phyloP scores from a whole-genome alignment of 1,140 invertebrate species.

The Zaprionus gabonicus region DNA sequence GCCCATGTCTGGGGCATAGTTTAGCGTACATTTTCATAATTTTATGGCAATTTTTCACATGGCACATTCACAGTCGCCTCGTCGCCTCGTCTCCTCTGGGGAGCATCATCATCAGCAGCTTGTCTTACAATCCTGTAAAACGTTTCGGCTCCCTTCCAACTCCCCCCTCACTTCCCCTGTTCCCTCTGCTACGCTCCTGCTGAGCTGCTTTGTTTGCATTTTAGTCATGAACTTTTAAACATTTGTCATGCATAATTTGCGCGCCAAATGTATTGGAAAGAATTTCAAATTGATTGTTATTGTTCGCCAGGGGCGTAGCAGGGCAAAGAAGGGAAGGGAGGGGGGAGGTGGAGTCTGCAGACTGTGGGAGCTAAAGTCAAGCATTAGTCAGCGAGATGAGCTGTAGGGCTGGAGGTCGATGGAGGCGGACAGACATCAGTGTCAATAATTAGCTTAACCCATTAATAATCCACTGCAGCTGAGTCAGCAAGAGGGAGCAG shows the following conservation, averaged over 20 bases:
- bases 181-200: slow-evolving; percentile 9
- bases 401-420: background rate
- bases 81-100: slow-evolving; percentile 7
- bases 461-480: slow-evolving; percentile 68
- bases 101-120: slow-evolving; percentile 17
- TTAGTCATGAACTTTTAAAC: slow-evolving; percentile 82
- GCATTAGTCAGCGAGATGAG: slow-evolving; percentile 54
- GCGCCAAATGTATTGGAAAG: slow-evolving; percentile 80
- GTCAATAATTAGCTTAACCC: slow-evolving; percentile 83
- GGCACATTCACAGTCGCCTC: slow-evolving; percentile 51
- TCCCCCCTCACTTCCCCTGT: background rate
- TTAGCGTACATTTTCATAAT: slow-evolving; percentile 79
- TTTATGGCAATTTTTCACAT: slow-evolving; percentile 82
- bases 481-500: slow-evolving; percentile 58
- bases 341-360: slow-evolving; percentile 12
- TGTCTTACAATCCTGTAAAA: slow-evolving; percentile 40
- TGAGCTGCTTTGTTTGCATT: slow-evolving; percentile 68
- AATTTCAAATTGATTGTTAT: slow-evolving; percentile 83
- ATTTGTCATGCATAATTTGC: slow-evolving; percentile 83
- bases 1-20: slow-evolving; percentile 49
- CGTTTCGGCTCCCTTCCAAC: background rate
- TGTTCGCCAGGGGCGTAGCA: slow-evolving; percentile 25
- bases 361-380: slow-evolving; percentile 19
- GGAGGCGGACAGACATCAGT: slow-evolving; percentile 41
- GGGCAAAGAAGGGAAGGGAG: too few relatives aligned